Evolutionary conservation across 2,113 vertebrate genomes (phyloP), one percentile per base, ranked within the genome.

Genomic region (Mellivora capensis): DNA sequence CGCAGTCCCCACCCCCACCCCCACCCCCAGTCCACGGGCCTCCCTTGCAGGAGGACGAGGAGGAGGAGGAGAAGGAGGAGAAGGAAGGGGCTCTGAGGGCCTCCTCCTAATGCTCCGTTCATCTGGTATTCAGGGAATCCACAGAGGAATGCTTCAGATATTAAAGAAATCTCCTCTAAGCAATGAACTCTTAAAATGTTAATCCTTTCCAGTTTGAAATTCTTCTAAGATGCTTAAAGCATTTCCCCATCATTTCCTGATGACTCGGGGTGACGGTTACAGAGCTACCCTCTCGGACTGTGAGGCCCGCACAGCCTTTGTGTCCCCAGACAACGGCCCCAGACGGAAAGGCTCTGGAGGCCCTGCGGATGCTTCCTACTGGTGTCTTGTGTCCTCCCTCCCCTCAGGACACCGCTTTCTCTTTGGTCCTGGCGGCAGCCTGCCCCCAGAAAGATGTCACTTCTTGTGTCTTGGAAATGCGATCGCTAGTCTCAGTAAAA

Each of bases 121-220:
- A 67, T 89, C 72, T 90, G 96, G n/a, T 37, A 86, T 90, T 96
- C 49, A n/a, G 79, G 81, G 57, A 92, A 52, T 54, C 76, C 90
- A 39, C 49, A 76, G 37, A 96, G 72, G 90, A 94, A 96, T 93
- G 90, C 72, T 87, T 79, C 67, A 67, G 80, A 79, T 87, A 93
- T 94, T 87, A 92, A 93, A 64, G n/a, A 76, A 94, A 69, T 84
- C 83, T 94, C 87, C 81, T 93, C 80, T 93, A 90, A 93, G 96
- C 90, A 93, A 79, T 57, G 76, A 85, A 91, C 81, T 76, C 96
- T 71, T 81, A 93, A 84, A 71, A 93, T 25, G 87, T 49, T 95
- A 72, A 94, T 92, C 34, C 64, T 94, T 95, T 95, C 80, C 90
- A 87, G 74, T 97, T 34, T 79, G 93, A 88, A 91, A 88, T 93